Conservation (phyloP, 2,797 vertebrate species). For the Phyllotis vaccarum region DNA sequence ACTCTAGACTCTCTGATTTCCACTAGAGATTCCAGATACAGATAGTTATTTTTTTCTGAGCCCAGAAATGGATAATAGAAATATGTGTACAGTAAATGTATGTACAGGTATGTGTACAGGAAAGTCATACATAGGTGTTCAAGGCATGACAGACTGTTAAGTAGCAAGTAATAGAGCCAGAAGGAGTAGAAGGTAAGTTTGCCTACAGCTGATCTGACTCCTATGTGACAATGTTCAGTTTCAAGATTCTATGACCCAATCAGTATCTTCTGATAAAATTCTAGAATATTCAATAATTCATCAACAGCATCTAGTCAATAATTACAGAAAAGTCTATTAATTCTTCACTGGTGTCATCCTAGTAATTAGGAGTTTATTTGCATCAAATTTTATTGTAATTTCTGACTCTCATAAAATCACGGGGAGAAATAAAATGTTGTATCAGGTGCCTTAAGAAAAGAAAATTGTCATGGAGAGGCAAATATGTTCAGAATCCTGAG, state of each 20-base stretch:
- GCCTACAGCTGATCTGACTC: neutral
- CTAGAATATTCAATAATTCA: conserved; percentile 9
- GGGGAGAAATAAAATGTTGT: conserved; percentile 52
- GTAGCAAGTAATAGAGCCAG: neutral
- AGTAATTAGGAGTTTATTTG: conserved; percentile 46
- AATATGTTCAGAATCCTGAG: conserved; percentile 34
- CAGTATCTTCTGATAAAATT: conserved; percentile 30
- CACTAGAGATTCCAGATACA: neutral
- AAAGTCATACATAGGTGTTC: neutral
- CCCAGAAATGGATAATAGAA: neutral
- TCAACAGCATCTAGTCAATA: conserved; percentile 24
- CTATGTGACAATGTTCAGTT: neutral
- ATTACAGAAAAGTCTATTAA: conserved; percentile 63
- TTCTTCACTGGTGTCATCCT: conserved; percentile 54
- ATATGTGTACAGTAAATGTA: too few species aligned
- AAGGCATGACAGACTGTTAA: rapidly evolving
- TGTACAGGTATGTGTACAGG: rapidly evolving
- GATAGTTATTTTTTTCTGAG: neutral
- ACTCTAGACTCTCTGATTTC: neutral
- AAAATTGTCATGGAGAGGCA: conserved; percentile 52
- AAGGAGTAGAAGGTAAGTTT: rapidly evolving
- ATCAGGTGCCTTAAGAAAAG: conserved; percentile 13
- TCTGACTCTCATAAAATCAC: conserved; percentile 51
- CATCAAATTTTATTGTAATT: conserved; percentile 24
- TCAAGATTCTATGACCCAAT: conserved; percentile 44